Evolutionary conservation across 1,140 invertebrate genomes (phyloP).

Genomic region (Lepidurus couesii): DNA sequence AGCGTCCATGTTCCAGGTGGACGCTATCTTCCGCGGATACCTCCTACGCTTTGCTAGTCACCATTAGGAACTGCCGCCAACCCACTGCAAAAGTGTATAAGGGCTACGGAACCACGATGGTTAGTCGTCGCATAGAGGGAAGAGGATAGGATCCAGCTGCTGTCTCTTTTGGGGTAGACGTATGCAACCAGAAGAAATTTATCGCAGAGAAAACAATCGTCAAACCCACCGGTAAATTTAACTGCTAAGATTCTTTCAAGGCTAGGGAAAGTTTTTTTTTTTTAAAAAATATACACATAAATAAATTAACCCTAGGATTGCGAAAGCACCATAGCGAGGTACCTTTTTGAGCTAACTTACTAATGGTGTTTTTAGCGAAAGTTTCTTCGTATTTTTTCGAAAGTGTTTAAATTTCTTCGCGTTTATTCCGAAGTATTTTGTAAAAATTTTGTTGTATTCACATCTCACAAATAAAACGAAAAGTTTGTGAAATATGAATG

Average conservation of each 20-base stretch:
- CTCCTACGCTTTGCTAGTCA: not conserved
- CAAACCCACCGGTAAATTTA: not conserved
- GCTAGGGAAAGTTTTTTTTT: not conserved
- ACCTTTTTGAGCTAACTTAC: too few relatives aligned
- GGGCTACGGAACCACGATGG: not conserved
- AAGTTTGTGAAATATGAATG: too few relatives aligned
- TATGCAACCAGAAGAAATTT: not conserved
- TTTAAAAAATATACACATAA: too few relatives aligned
- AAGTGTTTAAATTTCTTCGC: too few relatives aligned
- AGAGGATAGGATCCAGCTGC: not conserved
- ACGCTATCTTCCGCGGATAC: slow-evolving; percentile 13
- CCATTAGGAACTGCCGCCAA: slow-evolving; percentile 3
- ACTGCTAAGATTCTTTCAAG: not conserved
- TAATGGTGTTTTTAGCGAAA: too few relatives aligned
- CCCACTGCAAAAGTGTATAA: not conserved
- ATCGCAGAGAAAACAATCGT: not conserved
- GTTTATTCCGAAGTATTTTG: too few relatives aligned
- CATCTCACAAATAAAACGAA: too few relatives aligned
- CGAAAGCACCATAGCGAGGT: too few relatives aligned
- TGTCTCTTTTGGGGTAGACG: not conserved
- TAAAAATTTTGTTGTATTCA: too few relatives aligned
- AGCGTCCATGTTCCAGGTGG: slow-evolving; percentile 4
- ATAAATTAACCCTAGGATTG: too few relatives aligned
- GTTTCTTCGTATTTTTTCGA: too few relatives aligned
- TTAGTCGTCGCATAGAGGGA: not conserved